Evolutionary conservation across 1,140 invertebrate genomes (phyloP).

Genomic region (Danaus melanippus): DNA sequence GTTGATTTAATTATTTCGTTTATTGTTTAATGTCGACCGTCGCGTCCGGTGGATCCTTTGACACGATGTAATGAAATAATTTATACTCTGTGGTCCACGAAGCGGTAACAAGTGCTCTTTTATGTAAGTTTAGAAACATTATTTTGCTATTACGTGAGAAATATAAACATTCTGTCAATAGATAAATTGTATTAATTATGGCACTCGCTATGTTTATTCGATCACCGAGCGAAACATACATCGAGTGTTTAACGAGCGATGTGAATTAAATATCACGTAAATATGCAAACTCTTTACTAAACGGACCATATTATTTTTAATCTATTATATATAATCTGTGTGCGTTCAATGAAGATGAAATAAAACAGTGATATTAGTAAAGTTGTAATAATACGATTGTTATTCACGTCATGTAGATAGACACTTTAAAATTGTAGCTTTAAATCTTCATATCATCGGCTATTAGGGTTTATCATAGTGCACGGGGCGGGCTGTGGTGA

Average conservation of each 20-base stretch:
- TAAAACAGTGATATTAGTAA: slow-evolving; percentile 14
- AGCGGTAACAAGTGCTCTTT: too few species aligned
- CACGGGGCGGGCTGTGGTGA: neutral
- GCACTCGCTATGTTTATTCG: neutral
- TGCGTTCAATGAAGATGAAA: slow-evolving; percentile 10
- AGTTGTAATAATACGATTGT: slow-evolving; percentile 10
- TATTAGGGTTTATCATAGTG: slow-evolving; percentile 13
- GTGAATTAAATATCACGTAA: neutral
- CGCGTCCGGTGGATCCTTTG: slow-evolving; percentile 11
- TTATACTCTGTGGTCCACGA: neutral
- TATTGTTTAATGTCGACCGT: slow-evolving; percentile 25
- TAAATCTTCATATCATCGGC: slow-evolving; percentile 44
- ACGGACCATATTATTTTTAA: slow-evolving; percentile 7
- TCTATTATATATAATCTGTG: slow-evolving; percentile 12
- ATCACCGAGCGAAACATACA: neutral
- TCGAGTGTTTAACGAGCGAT: slow-evolving; percentile 1
- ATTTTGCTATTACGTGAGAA: too few species aligned
- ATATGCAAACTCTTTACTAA: neutral
- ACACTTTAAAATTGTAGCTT: slow-evolving; percentile 53
- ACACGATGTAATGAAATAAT: too few species aligned
- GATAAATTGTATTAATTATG: too few species aligned
- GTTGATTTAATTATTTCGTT: slow-evolving; percentile 18
- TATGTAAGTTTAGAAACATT: too few species aligned
- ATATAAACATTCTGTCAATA: too few species aligned
- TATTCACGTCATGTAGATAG: slow-evolving; percentile 37